phyloP scores from a whole-genome alignment of 30 jellyfish, hydroid and myxozoan genomes.

The Mastigias papua region DNA sequence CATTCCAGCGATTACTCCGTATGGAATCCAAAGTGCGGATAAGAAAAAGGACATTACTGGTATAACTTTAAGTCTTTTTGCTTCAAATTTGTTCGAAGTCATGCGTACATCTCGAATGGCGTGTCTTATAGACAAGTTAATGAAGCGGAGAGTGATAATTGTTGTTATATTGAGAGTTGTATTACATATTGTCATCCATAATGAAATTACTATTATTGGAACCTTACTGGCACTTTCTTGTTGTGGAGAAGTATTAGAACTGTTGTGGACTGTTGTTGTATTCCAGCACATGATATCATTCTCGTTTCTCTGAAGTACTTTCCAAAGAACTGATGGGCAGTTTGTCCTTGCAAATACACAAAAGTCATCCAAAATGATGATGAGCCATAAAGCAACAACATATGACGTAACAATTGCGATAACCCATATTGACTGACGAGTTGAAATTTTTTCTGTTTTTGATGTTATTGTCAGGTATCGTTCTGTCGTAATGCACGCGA shows the following conservation, averaged over 20 bases:
- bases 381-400: background rate
- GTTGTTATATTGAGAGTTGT: background rate
- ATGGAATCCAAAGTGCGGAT: slow-evolving; percentile 60
- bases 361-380: slow-evolving; percentile 14
- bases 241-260: background rate
- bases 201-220: background rate
- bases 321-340: background rate
- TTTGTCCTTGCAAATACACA: background rate
- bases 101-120: background rate
- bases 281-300: background rate
- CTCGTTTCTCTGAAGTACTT: background rate
- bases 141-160: background rate
- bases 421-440: background rate
- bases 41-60: slow-evolving; percentile 11
- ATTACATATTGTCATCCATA: slow-evolving; percentile 41
- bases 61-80: slow-evolving; percentile 38
- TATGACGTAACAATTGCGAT: slow-evolving; percentile 1
- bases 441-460: slow-evolving; percentile 1
- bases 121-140: background rate
- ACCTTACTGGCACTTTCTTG: background rate
- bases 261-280: background rate
- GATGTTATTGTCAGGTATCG: slow-evolving; percentile 20
- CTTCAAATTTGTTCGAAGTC: slow-evolving; percentile 18
- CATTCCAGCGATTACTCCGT: slow-evolving; percentile 40
- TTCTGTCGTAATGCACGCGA: slow-evolving; percentile 24